Percentiles rank a stretch among this genome's conserved stretches.
These are phyloP conservation scores for Cranoglanis bouderius DNA, from an alignment of 2,113 vertebrate species.

Conservation along the genomic window DNA sequence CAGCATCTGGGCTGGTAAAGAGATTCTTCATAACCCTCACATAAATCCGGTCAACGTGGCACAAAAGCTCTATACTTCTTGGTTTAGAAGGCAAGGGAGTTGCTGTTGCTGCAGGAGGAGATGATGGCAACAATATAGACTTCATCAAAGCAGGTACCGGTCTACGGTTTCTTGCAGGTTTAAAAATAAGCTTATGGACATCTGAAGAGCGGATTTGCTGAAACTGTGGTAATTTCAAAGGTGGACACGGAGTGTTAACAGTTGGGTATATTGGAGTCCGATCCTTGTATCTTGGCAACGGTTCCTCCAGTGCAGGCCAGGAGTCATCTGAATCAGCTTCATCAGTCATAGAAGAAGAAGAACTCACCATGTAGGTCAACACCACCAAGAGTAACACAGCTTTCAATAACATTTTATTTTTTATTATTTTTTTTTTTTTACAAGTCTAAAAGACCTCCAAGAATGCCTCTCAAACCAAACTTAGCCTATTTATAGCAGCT, in stretches of 20 bases:
- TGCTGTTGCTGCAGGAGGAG: neutral
- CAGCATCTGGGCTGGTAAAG: constrained; percentile 41
- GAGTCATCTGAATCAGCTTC: constrained; percentile 25
- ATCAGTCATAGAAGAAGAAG: neutral
- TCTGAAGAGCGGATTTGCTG: constrained; percentile 16
- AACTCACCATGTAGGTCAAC: constrained; percentile 22
- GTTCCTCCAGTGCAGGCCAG: constrained; percentile 27
- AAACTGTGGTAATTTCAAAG: constrained; percentile 46
- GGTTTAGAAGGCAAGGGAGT: accelerated
- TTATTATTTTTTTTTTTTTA: no score
- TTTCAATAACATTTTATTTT: constrained; percentile 55
- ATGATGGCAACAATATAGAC: constrained; percentile 28
- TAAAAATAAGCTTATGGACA: constrained; percentile 46
- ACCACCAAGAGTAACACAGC: constrained; percentile 43
- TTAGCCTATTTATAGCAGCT: neutral
- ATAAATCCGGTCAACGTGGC: constrained; percentile 66
- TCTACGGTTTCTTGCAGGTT: constrained; percentile 47
- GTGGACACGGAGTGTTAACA: neutral
- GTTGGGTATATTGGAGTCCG: neutral
- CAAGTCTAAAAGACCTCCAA: neutral
- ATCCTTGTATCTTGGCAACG: neutral
- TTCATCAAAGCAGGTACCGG: constrained; percentile 12
- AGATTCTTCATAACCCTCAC: constrained; percentile 57
- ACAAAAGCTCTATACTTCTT: constrained; percentile 53
- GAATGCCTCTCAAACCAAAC: no score